Conservation (phyloP, 2,113 vertebrate genomes). For the Psittacula cyanocephala region DNA sequence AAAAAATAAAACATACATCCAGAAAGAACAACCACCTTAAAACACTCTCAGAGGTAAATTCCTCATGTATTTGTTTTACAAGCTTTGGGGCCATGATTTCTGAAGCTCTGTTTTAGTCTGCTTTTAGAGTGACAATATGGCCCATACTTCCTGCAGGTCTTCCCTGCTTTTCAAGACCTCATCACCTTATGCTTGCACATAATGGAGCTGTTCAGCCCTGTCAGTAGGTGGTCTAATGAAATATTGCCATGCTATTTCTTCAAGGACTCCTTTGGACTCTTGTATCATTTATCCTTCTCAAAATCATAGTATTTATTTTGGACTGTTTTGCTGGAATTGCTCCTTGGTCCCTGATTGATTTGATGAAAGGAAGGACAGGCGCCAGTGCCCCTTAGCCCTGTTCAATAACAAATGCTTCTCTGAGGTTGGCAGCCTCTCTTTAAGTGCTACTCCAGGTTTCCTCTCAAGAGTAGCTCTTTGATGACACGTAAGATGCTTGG, state of each 20-base stretch:
- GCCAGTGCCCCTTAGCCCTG: neutral
- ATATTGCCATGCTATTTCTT: neutral
- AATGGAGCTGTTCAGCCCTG: neutral
- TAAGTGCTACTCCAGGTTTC: neutral
- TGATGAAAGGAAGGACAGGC: neutral
- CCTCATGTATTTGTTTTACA: neutral
- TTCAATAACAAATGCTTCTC: neutral
- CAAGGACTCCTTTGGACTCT: neutral
- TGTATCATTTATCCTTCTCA: constrained; percentile 15
- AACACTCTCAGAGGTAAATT: neutral
- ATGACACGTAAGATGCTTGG: neutral
- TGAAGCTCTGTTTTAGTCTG: neutral
- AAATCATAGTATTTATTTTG: constrained; percentile 1
- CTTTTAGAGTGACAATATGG: neutral
- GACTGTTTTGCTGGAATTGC: neutral
- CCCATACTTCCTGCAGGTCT: neutral
- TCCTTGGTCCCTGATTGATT: neutral
- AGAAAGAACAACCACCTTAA: neutral
- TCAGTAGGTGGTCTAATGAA: constrained; percentile 5
- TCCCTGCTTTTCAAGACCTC: neutral
- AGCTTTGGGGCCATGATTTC: neutral
- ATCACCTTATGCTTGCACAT: neutral
- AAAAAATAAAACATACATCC: neutral
- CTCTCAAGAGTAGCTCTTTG: neutral
- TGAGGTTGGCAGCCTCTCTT: neutral